A percentile compares a stretch with the other conserved stretches of the same genome.
Conservation (phyloP, 1,140 invertebrate species). For the Danaus plexippus region DNA sequence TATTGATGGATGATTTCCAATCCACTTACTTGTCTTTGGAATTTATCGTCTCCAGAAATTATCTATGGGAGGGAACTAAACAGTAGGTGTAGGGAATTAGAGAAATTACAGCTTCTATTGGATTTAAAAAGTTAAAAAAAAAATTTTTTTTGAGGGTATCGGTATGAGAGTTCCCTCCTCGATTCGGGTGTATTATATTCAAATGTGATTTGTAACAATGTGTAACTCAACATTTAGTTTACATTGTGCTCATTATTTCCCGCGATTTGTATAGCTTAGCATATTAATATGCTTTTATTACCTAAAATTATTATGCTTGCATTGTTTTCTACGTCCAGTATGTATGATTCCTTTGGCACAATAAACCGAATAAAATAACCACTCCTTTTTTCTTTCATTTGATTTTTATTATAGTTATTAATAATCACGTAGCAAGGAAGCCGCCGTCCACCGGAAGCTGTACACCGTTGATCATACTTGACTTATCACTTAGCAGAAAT, state of each 20-base stretch:
- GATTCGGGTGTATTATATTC: conserved; percentile 33
- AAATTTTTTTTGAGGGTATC: conserved; percentile 25
- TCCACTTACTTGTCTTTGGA: no score
- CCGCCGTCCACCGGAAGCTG: conserved; percentile 89
- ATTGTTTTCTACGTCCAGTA: conserved; percentile 68
- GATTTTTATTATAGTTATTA: conserved; percentile 24
- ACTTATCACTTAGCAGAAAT: conserved; percentile 85
- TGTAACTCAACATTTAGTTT: conserved; percentile 30
- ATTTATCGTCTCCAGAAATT: conserved; percentile 5
- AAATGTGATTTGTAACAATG: conserved; percentile 21
- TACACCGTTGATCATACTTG: conserved; percentile 86
- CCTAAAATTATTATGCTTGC: conserved; percentile 66
- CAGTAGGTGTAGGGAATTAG: conserved; percentile 42
- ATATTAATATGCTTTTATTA: conserved; percentile 56
- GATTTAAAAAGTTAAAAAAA: conserved; percentile 44
- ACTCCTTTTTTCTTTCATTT: conserved; percentile 19
- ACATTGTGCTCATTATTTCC: conserved; percentile 43
- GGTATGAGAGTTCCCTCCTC: conserved; percentile 44
- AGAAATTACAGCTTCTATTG: conserved; percentile 45
- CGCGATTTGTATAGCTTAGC: conserved; percentile 45
- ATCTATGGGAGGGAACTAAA: conserved; percentile 37
- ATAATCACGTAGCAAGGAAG: conserved; percentile 60
- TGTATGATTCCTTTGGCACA: conserved; percentile 70
- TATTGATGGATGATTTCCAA: neutral
- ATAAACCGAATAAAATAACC: conserved; percentile 64